Conservation (phyloP, 2,113 vertebrate species). For the Crotalus tigris region DNA sequence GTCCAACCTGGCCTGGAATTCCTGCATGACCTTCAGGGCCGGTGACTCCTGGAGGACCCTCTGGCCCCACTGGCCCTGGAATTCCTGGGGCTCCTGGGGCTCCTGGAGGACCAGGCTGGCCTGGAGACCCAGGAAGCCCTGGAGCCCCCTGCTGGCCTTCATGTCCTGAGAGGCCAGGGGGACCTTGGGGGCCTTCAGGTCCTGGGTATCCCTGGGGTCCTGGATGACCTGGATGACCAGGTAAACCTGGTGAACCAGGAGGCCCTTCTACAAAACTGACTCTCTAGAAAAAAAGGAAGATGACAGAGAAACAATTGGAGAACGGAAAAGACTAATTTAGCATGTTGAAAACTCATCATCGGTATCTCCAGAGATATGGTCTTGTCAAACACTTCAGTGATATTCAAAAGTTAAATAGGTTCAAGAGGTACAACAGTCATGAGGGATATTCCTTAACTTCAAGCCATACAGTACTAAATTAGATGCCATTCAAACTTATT, state of each 20-base stretch:
- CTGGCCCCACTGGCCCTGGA: constrained; percentile 32
- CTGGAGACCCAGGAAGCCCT: not conserved
- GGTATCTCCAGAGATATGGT: not conserved
- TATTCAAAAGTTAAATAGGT: not conserved
- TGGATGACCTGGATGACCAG: not conserved
- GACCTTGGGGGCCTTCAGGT: constrained; percentile 37
- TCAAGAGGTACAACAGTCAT: not conserved
- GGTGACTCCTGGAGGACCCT: constrained; percentile 47
- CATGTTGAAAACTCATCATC: not conserved
- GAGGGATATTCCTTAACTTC: not conserved
- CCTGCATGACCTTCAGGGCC: constrained; percentile 43
- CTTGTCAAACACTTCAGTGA: not conserved
- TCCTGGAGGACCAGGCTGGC: constrained; percentile 41
- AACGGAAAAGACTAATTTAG: not conserved
- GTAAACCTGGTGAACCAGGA: constrained; percentile 39
- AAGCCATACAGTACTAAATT: not conserved
- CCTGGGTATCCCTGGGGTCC: constrained; percentile 53
- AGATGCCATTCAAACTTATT: not conserved
- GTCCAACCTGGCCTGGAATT: constrained; percentile 25
- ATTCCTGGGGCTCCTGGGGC: constrained; percentile 46
- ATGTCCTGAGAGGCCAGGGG: constrained; percentile 44
- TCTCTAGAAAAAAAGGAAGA: not conserved
- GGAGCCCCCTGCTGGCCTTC: constrained; percentile 57
- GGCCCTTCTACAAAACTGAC: not conserved
- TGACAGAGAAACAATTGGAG: not conserved